A percentile compares a stretch with the other conserved stretches of the same genome.
Conservation (phyloP, 2,888 invertebrate species). For the Gerris lacustris region DNA sequence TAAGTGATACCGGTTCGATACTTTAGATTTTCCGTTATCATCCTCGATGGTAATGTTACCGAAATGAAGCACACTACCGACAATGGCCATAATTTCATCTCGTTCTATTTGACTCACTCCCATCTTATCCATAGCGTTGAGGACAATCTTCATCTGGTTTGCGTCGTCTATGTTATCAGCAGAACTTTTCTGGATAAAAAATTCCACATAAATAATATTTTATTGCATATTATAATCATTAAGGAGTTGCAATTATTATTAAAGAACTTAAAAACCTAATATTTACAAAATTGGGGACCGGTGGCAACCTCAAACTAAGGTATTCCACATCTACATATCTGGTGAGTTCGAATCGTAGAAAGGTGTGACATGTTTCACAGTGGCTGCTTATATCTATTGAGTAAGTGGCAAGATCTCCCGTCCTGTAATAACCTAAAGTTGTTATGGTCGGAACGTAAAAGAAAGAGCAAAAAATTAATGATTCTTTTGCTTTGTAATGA, state of each 20-base stretch:
- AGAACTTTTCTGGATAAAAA: conserved; percentile 3
- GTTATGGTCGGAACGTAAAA: too few relatives aligned
- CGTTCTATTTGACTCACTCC: conserved; percentile 75
- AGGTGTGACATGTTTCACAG: too few relatives aligned
- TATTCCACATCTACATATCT: too few relatives aligned
- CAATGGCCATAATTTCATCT: conserved; percentile 68
- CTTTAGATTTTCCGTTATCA: conserved; percentile 22
- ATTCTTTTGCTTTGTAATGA: too few relatives aligned
- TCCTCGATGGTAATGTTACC: conserved; percentile 70
- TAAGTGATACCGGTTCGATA: conserved; percentile 22
- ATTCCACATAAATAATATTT: too few relatives aligned
- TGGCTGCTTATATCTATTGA: too few relatives aligned
- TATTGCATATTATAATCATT: conserved; percentile 14
- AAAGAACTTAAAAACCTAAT: not conserved
- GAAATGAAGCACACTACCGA: conserved; percentile 78
- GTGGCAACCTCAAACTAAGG: too few relatives aligned
- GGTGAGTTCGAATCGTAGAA: too few relatives aligned
- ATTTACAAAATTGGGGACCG: too few relatives aligned
- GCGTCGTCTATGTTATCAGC: conserved; percentile 46
- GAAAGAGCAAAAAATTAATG: too few relatives aligned
- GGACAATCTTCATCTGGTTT: conserved; percentile 73
- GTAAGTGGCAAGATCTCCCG: too few relatives aligned
- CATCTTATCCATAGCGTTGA: conserved; percentile 84
- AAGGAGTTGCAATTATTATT: not conserved
- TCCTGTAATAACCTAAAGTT: too few relatives aligned